These are phyloP conservation scores for Zaprionus nigranus DNA, from an alignment of 1,140 invertebrate genomes.

Conservation along the genomic window DNA sequence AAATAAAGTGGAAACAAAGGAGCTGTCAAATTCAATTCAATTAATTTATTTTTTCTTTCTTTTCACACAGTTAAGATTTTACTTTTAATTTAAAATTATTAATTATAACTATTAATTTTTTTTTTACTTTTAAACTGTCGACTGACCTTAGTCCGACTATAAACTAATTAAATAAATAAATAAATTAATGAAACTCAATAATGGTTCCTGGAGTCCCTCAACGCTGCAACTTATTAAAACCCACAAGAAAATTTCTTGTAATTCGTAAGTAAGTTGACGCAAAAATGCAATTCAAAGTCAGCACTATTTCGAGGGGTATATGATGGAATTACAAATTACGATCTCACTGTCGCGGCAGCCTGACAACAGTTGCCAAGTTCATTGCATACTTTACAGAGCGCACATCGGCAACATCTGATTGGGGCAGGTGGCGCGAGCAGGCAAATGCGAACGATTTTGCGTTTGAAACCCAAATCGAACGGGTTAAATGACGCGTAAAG, in stretches of 20 bases:
- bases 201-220: background rate
- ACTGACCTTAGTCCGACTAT: too few relatives aligned
- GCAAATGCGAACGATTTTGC: conserved; percentile 28
- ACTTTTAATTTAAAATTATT: too few relatives aligned
- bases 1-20: too few relatives aligned
- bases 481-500: conserved; percentile 71
- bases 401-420: conserved; percentile 25
- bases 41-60: too few relatives aligned
- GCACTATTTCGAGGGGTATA: conserved; percentile 2
- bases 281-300: background rate
- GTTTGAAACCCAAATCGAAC: conserved; percentile 64
- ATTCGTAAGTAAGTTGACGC: background rate
- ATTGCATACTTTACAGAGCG: background rate
- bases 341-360: background rate
- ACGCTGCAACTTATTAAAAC: background rate
- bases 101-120: too few relatives aligned
- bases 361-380: conserved; percentile 64
- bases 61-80: too few relatives aligned
- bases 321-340: conserved; percentile 30
- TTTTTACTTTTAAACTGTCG: too few relatives aligned
- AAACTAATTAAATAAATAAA: too few relatives aligned
- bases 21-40: too few relatives aligned
- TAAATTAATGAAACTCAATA: too few relatives aligned
- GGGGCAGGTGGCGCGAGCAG: conserved; percentile 10
- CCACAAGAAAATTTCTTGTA: background rate